Evolutionary conservation across 1,140 invertebrate genomes (phyloP).

Genomic region (Propsilocerus akamusi): DNA sequence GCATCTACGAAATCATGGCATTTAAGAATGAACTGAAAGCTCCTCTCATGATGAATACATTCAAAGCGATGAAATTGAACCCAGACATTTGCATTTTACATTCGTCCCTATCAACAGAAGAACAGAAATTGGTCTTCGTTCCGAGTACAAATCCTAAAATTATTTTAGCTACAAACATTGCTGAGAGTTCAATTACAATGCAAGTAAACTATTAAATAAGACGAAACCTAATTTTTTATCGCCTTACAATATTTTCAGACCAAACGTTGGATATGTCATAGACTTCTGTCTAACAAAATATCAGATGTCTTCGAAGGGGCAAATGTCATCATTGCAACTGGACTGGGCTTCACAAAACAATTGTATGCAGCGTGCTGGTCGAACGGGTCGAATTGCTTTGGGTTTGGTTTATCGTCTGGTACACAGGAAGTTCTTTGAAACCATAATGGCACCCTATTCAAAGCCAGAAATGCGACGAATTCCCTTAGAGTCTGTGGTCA

Average conservation of each 20-base stretch:
- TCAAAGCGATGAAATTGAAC: background rate
- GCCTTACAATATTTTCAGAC: too few relatives aligned
- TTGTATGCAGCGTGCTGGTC: conserved; percentile 75
- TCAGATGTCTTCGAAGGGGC: conserved; percentile 46
- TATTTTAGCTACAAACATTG: conserved; percentile 90
- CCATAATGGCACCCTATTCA: conserved; percentile 30
- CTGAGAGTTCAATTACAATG: conserved; percentile 93
- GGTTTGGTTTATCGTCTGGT: conserved; percentile 81
- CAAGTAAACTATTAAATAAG: too few relatives aligned
- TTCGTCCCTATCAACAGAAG: conserved; percentile 45
- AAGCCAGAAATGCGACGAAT: conserved; percentile 61
- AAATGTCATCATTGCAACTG: conserved; percentile 60
- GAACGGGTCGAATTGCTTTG: conserved; percentile 68
- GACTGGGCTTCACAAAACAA: conserved; percentile 80
- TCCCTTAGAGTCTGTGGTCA: conserved; percentile 65
- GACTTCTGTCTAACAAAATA: conserved; percentile 90
- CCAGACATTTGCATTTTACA: conserved; percentile 48
- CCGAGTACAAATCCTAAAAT: conserved; percentile 46
- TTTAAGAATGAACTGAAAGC: background rate
- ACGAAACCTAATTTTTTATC: too few relatives aligned
- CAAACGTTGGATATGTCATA: conserved; percentile 21
- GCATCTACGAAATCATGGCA: conserved; percentile 58
- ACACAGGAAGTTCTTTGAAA: conserved; percentile 45
- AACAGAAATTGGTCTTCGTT: conserved; percentile 35
- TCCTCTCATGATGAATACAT: background rate